Evolutionary conservation across 2,113 vertebrate species (phyloP).

Genomic region (Cromileptes altivelis): DNA sequence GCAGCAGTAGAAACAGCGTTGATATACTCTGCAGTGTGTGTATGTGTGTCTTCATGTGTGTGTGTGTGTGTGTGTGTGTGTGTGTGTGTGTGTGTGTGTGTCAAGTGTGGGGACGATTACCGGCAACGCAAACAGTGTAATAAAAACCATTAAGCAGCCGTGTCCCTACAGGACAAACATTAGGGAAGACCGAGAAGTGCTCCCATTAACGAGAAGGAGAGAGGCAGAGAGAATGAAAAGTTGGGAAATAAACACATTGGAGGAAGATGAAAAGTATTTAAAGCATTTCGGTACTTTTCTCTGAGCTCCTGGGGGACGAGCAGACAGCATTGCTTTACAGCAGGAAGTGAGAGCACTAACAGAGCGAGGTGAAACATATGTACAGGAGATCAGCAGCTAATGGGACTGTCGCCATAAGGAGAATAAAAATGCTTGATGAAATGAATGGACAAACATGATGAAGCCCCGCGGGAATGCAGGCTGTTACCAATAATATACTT

Average conservation of each 20-base stretch:
- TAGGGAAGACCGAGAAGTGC: slow-evolving; percentile 32
- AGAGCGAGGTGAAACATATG: background rate
- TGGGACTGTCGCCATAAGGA: slow-evolving; percentile 25
- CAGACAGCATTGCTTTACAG: slow-evolving; percentile 4
- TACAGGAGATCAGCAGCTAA: slow-evolving; percentile 1
- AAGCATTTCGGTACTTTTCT: slow-evolving; percentile 57
- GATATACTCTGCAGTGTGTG: background rate
- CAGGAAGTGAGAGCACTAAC: slow-evolving; percentile 33
- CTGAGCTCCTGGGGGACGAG: slow-evolving; percentile 27
- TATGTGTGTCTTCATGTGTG: background rate
- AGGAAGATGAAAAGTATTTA: slow-evolving; percentile 16
- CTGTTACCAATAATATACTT: background rate
- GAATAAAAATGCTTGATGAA: slow-evolving; percentile 17
- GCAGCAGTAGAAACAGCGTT: background rate
- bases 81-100: background rate
- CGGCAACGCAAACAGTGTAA: slow-evolving; percentile 26
- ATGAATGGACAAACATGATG: background rate
- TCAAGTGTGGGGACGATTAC: slow-evolving; percentile 23
- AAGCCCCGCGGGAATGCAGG: background rate
- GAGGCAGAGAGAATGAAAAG: background rate
- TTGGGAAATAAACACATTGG: slow-evolving; percentile 35
- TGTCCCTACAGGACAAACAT: slow-evolving; percentile 52
- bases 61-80: slow-evolving; percentile 7
- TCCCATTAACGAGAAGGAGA: slow-evolving; percentile 22
- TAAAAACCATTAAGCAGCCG: slow-evolving; percentile 44